These are phyloP conservation scores for Delia radicum DNA, from an alignment of 1,140 invertebrate species.

Conservation along the genomic window DNA sequence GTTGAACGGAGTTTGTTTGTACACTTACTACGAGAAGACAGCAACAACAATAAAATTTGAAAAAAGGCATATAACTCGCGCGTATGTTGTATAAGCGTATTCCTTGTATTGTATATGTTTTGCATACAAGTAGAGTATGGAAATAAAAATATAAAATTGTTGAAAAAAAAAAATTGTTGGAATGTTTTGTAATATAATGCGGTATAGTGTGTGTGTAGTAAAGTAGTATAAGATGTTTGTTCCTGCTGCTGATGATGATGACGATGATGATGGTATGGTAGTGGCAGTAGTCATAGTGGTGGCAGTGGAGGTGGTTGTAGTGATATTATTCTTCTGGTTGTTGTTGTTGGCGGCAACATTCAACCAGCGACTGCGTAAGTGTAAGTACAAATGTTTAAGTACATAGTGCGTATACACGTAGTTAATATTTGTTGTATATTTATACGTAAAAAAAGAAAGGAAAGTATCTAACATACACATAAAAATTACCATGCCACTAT, in stretches of 20 bases:
- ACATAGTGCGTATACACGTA: conserved; percentile 3
- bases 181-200: neutral
- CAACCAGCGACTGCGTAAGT: neutral
- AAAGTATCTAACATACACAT: neutral
- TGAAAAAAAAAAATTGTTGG: neutral
- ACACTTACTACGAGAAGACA: neutral
- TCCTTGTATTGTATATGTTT: neutral
- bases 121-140: neutral
- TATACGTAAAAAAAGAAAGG: neutral
- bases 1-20: neutral
- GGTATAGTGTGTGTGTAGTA: neutral
- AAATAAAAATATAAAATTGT: neutral
- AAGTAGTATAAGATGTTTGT: neutral
- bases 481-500: neutral
- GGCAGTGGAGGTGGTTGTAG: neutral
- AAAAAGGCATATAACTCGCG: conserved; percentile 6
- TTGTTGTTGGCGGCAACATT: neutral
- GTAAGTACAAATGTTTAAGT: neutral
- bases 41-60: neutral
- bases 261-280: neutral
- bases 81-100: no score
- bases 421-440: neutral
- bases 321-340: neutral
- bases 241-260: neutral
- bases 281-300: neutral